Percentiles rank a stretch among this genome's conserved stretches.
Conservation (phyloP, 2,113 vertebrate genomes). For the Clarias batrachus region DNA sequence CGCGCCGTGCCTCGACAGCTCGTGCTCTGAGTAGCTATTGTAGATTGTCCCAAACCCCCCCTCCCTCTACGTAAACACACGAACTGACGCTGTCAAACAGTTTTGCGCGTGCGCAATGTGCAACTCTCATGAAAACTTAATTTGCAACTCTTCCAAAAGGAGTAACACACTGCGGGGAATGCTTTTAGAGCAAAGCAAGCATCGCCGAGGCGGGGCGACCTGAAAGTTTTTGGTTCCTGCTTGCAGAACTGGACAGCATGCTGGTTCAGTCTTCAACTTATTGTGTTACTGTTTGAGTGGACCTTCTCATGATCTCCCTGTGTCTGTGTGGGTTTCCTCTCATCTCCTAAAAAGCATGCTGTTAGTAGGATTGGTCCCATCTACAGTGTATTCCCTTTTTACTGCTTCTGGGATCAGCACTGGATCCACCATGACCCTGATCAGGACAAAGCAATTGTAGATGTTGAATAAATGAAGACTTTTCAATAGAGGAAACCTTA, state of each 20-base stretch:
- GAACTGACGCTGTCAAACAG: background rate
- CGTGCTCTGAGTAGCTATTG: conserved; percentile 41
- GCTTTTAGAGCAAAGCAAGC: background rate
- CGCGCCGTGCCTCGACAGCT: conserved; percentile 41
- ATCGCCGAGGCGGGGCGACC: background rate
- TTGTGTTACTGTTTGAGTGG: background rate
- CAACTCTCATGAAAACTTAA: background rate
- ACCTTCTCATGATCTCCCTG: background rate
- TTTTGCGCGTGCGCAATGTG: background rate
- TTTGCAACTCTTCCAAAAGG: background rate
- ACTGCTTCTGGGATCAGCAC: background rate
- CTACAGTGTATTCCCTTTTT: too few relatives aligned
- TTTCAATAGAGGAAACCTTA: background rate
- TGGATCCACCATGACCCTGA: background rate
- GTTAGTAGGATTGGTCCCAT: too few relatives aligned
- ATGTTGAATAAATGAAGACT: background rate
- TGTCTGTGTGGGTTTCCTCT: too few relatives aligned
- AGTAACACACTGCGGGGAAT: background rate
- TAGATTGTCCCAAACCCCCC: background rate
- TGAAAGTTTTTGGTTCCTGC: background rate
- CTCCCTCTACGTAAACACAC: background rate
- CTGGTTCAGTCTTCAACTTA: background rate
- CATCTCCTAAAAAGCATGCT: too few relatives aligned
- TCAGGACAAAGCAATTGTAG: background rate
- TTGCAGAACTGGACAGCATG: background rate